A percentile compares a stretch with the other conserved stretches of the same genome.
Evolutionary conservation across 1,140 invertebrate genomes (phyloP).

Genomic region (Lasaia peninsularis): DNA sequence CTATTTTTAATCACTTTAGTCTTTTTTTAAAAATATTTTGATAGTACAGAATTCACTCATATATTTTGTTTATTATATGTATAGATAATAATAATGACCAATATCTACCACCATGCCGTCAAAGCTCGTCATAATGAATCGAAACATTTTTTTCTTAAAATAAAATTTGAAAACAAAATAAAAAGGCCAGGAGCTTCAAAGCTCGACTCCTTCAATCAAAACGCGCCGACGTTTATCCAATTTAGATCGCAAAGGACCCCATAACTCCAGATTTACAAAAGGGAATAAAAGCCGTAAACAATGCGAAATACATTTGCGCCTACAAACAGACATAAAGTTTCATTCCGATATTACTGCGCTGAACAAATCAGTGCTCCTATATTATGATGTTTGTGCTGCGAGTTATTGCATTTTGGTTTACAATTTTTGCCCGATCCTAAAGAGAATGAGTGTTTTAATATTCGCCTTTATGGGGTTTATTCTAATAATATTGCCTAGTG

Average conservation of each 20-base stretch:
- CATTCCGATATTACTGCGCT: slow-evolving; percentile 36
- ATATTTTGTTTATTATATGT: too few species aligned
- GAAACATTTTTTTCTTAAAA: not conserved
- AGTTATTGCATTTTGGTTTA: not conserved
- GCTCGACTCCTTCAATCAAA: not conserved
- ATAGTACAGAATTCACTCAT: too few species aligned
- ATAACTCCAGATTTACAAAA: slow-evolving; percentile 35
- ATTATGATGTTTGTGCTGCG: not conserved
- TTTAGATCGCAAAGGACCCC: slow-evolving; percentile 27
- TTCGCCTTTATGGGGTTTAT: too few species aligned
- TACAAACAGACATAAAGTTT: slow-evolving; percentile 34
- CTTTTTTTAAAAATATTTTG: too few species aligned
- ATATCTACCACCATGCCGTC: too few species aligned
- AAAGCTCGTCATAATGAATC: too few species aligned
- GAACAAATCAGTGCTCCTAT: slow-evolving; percentile 34
- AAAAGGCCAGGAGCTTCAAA: not conserved
- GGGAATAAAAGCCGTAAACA: slow-evolving; percentile 29
- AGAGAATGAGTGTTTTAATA: too few species aligned
- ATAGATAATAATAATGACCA: too few species aligned
- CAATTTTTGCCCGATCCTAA: too few species aligned
- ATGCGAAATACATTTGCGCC: slow-evolving; percentile 30
- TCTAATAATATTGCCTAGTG: too few species aligned
- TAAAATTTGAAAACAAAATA: not conserved
- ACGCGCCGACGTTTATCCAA: slow-evolving; percentile 21
- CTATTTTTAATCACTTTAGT: too few species aligned